Conservation (phyloP, 1,140 invertebrate genomes). For the Apis cerana region DNA sequence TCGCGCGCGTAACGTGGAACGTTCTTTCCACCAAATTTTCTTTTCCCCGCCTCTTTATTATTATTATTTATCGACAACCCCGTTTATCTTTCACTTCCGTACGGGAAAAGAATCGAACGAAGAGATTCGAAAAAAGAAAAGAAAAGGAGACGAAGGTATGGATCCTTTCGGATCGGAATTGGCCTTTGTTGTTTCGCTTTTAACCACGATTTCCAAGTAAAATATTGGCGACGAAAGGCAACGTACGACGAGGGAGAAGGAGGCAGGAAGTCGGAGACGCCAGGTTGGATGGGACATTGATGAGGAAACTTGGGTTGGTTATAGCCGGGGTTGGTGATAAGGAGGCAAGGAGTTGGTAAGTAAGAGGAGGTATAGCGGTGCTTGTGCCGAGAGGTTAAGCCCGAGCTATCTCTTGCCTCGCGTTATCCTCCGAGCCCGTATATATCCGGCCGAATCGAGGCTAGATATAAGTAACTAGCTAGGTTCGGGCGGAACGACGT, state of each 20-base stretch:
- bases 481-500: constrained; percentile 43
- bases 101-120: no score
- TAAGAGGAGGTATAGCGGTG: constrained; percentile 64
- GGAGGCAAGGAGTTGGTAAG: constrained; percentile 70
- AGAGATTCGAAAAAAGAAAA: no score
- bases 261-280: constrained; percentile 66
- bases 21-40: no score
- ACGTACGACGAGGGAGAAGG: constrained; percentile 60
- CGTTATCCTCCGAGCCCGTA: constrained; percentile 65
- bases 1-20: no score
- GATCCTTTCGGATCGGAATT: background rate
- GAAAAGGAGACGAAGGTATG: no score
- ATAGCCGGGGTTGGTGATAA: constrained; percentile 67
- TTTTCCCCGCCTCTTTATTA: background rate
- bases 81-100: no score
- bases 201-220: constrained; percentile 61
- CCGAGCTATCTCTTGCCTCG: constrained; percentile 68
- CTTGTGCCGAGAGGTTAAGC: constrained; percentile 66
- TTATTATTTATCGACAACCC: no score
- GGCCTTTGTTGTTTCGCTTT: constrained; percentile 42
- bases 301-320: constrained; percentile 74
- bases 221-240: constrained; percentile 68
- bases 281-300: constrained; percentile 73
- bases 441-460: constrained; percentile 65
- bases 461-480: constrained; percentile 13